Conservation (phyloP, 2,113 vertebrate species). For the Stomatorhinus ivindoensis region DNA sequence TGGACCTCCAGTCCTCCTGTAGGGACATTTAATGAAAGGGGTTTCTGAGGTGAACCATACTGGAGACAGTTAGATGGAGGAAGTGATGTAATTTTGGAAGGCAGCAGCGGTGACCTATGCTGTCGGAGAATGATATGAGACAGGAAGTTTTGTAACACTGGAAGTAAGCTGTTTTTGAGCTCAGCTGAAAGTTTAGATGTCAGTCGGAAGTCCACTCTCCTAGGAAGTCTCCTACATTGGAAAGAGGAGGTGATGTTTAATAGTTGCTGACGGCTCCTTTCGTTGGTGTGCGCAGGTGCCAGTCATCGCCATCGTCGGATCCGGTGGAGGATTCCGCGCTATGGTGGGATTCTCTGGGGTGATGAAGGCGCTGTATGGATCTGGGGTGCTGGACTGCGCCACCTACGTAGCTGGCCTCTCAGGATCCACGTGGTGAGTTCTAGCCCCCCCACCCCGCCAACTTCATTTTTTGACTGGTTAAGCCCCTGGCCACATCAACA, state of each 20-base stretch:
- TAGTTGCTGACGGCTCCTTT: neutral
- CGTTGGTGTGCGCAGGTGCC: slow-evolving; percentile 67
- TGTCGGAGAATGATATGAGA: neutral
- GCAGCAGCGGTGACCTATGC: neutral
- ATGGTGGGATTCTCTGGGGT: slow-evolving; percentile 93
- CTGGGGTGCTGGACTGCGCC: slow-evolving; percentile 84
- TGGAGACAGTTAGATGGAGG: neutral
- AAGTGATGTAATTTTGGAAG: neutral
- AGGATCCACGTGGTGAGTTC: slow-evolving; percentile 86
- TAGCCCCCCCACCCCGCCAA: neutral
- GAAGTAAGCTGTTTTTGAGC: neutral
- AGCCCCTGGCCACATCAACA: neutral
- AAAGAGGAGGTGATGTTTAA: neutral
- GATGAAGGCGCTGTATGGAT: slow-evolving; percentile 90
- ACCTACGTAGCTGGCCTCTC: slow-evolving; percentile 91
- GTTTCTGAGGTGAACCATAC: neutral
- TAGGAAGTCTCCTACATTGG: neutral
- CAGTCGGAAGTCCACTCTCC: neutral
- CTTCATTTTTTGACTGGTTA: neutral
- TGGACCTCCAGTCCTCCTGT: neutral
- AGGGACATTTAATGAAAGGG: neutral
- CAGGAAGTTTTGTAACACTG: neutral
- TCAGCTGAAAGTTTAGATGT: neutral
- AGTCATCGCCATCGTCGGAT: slow-evolving; percentile 84
- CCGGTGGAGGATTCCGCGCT: slow-evolving; percentile 91